phyloP scores from a whole-genome alignment of 2,113 vertebrate species.

The Chaetorhynchus papuensis region DNA sequence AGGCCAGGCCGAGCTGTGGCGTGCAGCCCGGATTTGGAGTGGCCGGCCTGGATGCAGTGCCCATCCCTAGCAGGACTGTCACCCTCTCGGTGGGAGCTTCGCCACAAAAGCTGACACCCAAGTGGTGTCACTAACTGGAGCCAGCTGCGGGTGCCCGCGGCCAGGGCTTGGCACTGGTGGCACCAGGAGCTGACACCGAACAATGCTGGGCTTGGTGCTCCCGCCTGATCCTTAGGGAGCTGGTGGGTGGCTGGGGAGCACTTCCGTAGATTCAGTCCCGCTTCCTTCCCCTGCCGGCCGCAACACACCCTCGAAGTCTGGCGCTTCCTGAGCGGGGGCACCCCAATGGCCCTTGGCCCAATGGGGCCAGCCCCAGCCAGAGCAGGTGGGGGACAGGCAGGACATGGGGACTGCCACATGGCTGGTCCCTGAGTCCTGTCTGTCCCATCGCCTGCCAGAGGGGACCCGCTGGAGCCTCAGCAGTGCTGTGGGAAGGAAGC shows the following conservation, averaged over 20 bases:
- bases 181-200: background rate
- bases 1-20: accelerated
- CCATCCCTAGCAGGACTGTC: background rate
- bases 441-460: background rate
- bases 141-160: background rate
- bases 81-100: background rate
- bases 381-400: background rate
- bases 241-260: background rate
- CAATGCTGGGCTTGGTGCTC: background rate
- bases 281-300: constrained; percentile 14
- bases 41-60: accelerated
- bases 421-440: background rate
- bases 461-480: accelerated
- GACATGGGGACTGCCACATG: background rate
- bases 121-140: background rate
- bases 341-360: background rate
- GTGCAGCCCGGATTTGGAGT: accelerated
- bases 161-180: background rate
- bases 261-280: constrained; percentile 37
- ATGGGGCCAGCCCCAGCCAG: background rate
- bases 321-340: background rate
- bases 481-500: background rate
- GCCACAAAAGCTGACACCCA: background rate
- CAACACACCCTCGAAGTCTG: background rate
- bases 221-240: background rate